phyloP scores from a whole-genome alignment of 2,797 vertebrate species.

The Odontamblyopus lacepedii region DNA sequence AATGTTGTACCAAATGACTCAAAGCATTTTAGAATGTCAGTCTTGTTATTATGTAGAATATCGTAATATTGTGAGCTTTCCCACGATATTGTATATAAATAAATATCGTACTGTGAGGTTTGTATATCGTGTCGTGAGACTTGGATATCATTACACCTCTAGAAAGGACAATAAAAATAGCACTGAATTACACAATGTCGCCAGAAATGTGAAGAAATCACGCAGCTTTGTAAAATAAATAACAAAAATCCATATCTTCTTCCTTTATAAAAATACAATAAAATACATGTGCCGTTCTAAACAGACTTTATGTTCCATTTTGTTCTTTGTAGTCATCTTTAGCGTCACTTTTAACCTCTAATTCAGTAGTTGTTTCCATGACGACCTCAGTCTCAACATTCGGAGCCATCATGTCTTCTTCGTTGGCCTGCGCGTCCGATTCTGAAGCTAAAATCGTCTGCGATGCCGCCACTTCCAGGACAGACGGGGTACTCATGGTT shows the following conservation, averaged over 20 bases:
- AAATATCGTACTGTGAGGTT: too few species aligned
- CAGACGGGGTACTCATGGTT: slow-evolving; percentile 31
- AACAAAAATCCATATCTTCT: neutral
- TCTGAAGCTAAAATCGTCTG: slow-evolving; percentile 63
- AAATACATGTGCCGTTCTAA: too few species aligned
- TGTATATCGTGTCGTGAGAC: too few species aligned
- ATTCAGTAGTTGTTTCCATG: neutral
- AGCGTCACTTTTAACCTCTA: slow-evolving; percentile 10
- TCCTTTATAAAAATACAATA: neutral
- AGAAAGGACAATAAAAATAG: neutral
- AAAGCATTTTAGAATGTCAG: too few species aligned
- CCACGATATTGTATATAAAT: too few species aligned
- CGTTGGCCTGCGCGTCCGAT: slow-evolving; percentile 29
- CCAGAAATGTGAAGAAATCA: neutral
- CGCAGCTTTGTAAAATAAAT: neutral
- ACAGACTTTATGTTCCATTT: neutral
- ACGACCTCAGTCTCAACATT: slow-evolving; percentile 57
- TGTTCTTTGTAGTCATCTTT: slow-evolving; percentile 6
- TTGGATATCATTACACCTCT: too few species aligned
- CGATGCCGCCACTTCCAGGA: slow-evolving; percentile 60
- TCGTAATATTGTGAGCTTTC: too few species aligned
- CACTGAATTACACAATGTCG: neutral
- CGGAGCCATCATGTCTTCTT: neutral
- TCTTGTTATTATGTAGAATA: too few species aligned
- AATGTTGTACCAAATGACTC: too few species aligned